phyloP scores from a whole-genome alignment of 2,888 invertebrate genomes.

The Sipunculus nudus region DNA sequence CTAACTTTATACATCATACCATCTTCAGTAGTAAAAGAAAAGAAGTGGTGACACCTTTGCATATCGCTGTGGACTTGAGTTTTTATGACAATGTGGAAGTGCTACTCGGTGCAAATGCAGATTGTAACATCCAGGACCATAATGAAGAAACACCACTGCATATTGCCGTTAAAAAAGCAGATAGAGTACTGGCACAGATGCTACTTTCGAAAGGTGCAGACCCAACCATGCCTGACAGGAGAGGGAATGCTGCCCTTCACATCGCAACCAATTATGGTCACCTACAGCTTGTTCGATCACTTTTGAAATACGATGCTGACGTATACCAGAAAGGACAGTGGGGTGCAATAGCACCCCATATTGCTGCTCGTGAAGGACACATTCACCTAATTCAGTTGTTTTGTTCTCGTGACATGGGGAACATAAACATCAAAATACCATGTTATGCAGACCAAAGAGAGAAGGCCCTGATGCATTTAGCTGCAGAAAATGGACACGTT shows the following conservation, averaged over 20 bases:
- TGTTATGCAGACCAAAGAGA: constrained; percentile 41
- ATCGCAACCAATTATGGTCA: constrained; percentile 44
- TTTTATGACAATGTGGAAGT: constrained; percentile 36
- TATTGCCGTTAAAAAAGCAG: constrained; percentile 44
- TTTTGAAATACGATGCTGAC: constrained; percentile 43
- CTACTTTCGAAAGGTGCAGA: constrained; percentile 42
- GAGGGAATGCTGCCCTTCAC: constrained; percentile 43
- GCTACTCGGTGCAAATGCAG: constrained; percentile 36
- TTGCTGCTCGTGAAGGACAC: constrained; percentile 46
- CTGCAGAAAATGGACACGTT: constrained; percentile 41
- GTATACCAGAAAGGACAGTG: constrained; percentile 40
- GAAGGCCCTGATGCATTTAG: constrained; percentile 41
- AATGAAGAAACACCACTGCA: constrained; percentile 43
- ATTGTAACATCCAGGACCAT: constrained; percentile 41
- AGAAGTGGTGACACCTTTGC: constrained; percentile 40
- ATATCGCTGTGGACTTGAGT: constrained; percentile 42
- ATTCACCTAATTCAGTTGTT: constrained; percentile 41
- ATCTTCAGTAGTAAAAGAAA: constrained; percentile 37
- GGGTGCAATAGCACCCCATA: constrained; percentile 40
- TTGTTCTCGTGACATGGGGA: constrained; percentile 22
- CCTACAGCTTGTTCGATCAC: constrained; percentile 34
- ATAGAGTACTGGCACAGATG: constrained; percentile 38
- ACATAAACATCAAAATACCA: constrained; percentile 42
- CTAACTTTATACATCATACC: constrained; percentile 44
- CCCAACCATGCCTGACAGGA: constrained; percentile 31